A percentile compares a stretch with the other conserved stretches of the same genome.
Conservation (phyloP, 2,113 vertebrate genomes). For the Thomomys bottae region DNA sequence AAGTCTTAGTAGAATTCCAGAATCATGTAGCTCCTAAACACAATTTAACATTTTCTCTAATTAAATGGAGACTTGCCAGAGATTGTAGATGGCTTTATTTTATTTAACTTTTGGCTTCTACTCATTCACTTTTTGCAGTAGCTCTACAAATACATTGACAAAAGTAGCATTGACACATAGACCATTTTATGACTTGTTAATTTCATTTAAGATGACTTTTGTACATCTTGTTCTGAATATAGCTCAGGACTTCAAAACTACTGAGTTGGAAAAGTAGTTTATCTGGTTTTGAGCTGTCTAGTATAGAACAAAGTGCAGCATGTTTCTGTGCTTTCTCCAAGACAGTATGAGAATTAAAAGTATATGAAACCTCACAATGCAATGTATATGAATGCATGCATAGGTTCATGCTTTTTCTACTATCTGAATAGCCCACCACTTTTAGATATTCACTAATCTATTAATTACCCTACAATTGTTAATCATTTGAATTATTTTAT, state of each 20-base stretch:
- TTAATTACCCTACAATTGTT: not conserved
- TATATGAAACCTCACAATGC: not conserved
- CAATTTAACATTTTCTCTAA: conserved; percentile 49
- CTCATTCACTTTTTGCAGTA: not conserved
- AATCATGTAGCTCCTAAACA: not conserved
- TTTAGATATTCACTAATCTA: not conserved
- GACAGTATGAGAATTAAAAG: not conserved
- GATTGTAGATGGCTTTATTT: conserved; percentile 27
- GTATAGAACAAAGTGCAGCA: not conserved
- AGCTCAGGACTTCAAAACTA: not conserved
- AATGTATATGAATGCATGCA: not conserved
- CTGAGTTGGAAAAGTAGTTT: not conserved
- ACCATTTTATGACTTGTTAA: not conserved
- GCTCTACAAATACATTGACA: not conserved
- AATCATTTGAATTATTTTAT: not conserved
- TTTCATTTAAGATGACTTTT: not conserved
- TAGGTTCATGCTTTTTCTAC: not conserved
- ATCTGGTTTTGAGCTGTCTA: not conserved
- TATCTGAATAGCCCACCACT: not conserved
- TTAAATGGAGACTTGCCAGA: conserved; percentile 43
- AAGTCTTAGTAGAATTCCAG: not conserved
- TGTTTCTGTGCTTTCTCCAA: not conserved
- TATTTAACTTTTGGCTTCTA: conserved; percentile 51
- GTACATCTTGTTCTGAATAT: not conserved
- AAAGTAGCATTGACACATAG: not conserved